These are phyloP conservation scores for Chymomyza procnemis DNA, from an alignment of 2,888 invertebrate species.

Conservation along the genomic window DNA sequence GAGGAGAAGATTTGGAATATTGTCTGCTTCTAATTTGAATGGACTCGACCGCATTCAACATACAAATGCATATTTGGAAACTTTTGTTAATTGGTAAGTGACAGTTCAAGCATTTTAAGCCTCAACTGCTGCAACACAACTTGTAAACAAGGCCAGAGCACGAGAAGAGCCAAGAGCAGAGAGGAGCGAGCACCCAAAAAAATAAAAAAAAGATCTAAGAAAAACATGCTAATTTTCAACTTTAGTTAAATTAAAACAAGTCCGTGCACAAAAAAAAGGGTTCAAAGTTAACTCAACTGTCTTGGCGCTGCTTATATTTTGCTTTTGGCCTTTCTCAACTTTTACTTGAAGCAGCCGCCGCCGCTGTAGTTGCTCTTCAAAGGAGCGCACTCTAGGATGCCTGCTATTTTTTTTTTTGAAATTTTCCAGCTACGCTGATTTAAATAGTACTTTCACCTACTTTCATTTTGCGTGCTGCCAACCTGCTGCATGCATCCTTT, in stretches of 20 bases:
- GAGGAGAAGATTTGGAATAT: conserved; percentile 42
- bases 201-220: neutral
- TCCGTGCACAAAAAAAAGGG: conserved; percentile 22
- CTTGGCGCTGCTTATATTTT: conserved; percentile 7
- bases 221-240: conserved; percentile 60
- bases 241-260: conserved; percentile 45
- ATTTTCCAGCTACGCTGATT: conserved; percentile 52
- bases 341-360: neutral
- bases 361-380: neutral
- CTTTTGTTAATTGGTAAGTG: conserved; percentile 77
- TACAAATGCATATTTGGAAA: conserved; percentile 78
- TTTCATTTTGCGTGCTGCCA: conserved; percentile 29
- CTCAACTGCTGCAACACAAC: conserved; percentile 19
- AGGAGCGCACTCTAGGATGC: conserved; percentile 18
- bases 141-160: conserved; percentile 26
- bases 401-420: conserved; percentile 29
- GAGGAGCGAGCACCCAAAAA: too few relatives aligned
- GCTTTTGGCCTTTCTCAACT: conserved; percentile 12
- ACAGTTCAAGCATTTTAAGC: conserved; percentile 43
- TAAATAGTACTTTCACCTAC: conserved; percentile 60
- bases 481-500: conserved; percentile 6
- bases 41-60: conserved; percentile 75
- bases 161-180: too few relatives aligned
- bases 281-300: conserved; percentile 26
- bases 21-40: conserved; percentile 74